phyloP scores from a whole-genome alignment of 92 coral and sea anemone genomes.

The Heteractis magnifica region DNA sequence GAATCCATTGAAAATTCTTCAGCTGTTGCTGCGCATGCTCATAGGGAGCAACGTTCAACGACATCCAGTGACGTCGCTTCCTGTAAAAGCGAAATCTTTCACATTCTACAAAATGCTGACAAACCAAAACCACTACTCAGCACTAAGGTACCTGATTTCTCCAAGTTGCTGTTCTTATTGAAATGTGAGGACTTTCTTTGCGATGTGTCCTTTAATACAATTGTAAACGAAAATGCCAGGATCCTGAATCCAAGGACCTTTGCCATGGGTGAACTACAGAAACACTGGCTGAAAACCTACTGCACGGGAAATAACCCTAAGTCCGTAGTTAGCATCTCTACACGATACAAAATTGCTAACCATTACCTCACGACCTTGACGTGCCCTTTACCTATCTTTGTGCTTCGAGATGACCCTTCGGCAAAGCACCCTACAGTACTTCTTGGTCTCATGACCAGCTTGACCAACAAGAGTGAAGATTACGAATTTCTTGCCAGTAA shows the following conservation, averaged over 20 bases:
- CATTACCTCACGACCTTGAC: constrained; percentile 55
- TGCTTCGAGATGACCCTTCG: constrained; percentile 29
- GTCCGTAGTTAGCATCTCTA: constrained; percentile 53
- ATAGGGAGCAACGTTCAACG: background rate
- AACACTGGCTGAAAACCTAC: constrained; percentile 55
- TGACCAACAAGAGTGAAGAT: constrained; percentile 54
- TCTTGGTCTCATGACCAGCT: constrained; percentile 67
- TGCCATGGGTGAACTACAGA: constrained; percentile 50
- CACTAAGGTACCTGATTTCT: constrained; percentile 50
- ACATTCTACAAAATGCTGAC: constrained; percentile 39
- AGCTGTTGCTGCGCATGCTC: background rate
- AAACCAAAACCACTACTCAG: constrained; percentile 28
- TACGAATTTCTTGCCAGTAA: constrained; percentile 57
- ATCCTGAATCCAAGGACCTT: constrained; percentile 35
- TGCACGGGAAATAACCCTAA: constrained; percentile 42
- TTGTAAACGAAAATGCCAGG: constrained; percentile 17
- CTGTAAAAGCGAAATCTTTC: constrained; percentile 28
- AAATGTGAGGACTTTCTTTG: constrained; percentile 49
- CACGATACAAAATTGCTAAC: constrained; percentile 49
- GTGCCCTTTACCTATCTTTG: constrained; percentile 61
- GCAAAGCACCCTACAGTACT: constrained; percentile 57
- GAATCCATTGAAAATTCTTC: background rate
- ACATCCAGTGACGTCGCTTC: constrained; percentile 2
- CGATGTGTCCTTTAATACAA: constrained; percentile 49
- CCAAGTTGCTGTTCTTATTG: constrained; percentile 50